Conservation (phyloP, 2,113 vertebrate genomes). For the Siphamia tubifer region DNA sequence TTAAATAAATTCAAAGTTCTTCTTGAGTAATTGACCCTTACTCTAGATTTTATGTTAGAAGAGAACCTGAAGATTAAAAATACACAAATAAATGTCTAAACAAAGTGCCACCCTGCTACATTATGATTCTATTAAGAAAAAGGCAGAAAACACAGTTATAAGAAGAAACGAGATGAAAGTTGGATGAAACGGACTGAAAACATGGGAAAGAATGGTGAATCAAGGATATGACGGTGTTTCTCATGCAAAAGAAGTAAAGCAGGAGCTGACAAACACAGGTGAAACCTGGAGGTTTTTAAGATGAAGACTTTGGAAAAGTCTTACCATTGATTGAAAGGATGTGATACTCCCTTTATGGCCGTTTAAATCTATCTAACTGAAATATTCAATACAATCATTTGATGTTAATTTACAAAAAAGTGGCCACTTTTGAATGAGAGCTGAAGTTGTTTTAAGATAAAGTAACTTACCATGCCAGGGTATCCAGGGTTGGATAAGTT, state of each 20-base stretch:
- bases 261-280: not conserved
- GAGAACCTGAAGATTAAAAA: not conserved
- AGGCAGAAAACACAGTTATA: conserved; percentile 7
- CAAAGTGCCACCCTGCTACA: conserved; percentile 32
- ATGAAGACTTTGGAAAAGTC: conserved; percentile 36
- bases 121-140: not conserved
- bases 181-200: conserved; percentile 5
- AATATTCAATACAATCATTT: conserved; percentile 51
- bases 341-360: conserved; percentile 41
- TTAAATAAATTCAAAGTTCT: not conserved
- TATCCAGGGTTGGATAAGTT: conserved; percentile 70
- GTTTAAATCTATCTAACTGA: conserved; percentile 61
- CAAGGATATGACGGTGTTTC: not conserved
- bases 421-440: not conserved
- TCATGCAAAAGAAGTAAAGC: conserved; percentile 39
- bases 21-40: not conserved
- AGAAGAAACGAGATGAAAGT: conserved; percentile 6
- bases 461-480: conserved; percentile 76
- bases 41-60: not conserved
- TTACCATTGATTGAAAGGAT: conserved; percentile 54
- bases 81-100: conserved; percentile 18
- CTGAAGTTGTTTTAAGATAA: not conserved
- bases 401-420: not conserved
- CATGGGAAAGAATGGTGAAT: not conserved
- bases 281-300: not conserved